Base-by-base conservation (phyloP, 2,113 vertebrate species). In the Gasterosteus nipponicus region DNA sequence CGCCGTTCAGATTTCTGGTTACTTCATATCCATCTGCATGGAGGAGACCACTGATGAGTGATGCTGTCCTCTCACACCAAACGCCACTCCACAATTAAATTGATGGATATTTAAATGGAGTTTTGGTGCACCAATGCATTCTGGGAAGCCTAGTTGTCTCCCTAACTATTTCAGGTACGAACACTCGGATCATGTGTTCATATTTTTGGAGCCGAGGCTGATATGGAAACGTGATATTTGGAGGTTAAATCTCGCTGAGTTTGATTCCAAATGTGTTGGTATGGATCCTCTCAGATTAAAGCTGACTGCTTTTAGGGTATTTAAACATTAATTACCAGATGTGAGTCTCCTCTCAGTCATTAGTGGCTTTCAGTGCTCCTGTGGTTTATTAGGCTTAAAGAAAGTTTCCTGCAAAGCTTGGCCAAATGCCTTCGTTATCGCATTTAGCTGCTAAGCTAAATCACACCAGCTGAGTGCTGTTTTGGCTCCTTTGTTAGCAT, bases 401-500 rank as follows among this genome's bases (percentile, higher is more conserved):
- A 54, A 84, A 84, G 78, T 78, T 87, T 83, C 83, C 68, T 75
- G 76, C 82, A 4, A 77, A 29, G 83, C 79, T 82, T 39, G 46
- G 70, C 85, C 86, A 87, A 89, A 90, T 88, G 88, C 88, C 91
- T 87, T 88, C 85, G 57, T 93, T 91, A 90, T 90, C 80, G 81
- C 86, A 86, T 91, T 91, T 67, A 64, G 33, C 57, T 14, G 62
- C 87, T 92, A 88, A 84, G 89, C 90, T 89, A 85, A 87, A 88
- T 84, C 85, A 81, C 77, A 22, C 69, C 47, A 63, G 80, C 87
- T 93, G 85, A 93, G 92, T 91, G 93, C 90, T 77, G 69, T 89
- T 92, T 89, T 93, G 87, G 89, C 86, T 86, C 82, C 86, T 90
- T 89, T 90, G 88, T 89, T 93, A 90, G 85, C 77, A 38, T 74